Conservation (phyloP, 2,113 vertebrate genomes). For the Heptranchias perlo region DNA sequence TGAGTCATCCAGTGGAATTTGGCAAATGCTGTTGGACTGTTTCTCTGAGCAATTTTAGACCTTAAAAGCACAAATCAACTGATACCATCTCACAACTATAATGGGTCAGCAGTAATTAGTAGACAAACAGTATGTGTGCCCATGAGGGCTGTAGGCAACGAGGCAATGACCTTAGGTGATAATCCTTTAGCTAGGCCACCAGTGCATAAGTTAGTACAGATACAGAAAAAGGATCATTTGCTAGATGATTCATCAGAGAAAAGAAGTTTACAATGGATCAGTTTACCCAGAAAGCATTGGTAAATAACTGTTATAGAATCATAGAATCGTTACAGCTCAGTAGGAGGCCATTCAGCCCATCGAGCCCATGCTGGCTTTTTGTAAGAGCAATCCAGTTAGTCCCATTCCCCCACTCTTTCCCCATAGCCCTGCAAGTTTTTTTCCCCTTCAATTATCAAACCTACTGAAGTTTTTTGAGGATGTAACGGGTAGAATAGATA, state of each 20-base stretch:
- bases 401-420: too few relatives aligned
- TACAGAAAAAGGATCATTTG: neutral
- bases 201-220: neutral
- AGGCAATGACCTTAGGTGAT: neutral
- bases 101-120: neutral
- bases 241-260: neutral
- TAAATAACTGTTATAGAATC: too few relatives aligned
- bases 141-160: neutral
- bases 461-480: too few relatives aligned
- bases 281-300: neutral
- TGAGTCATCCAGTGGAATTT: neutral
- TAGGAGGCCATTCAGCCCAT: too few relatives aligned
- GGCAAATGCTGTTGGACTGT: neutral
- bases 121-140: neutral
- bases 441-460: too few relatives aligned
- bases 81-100: neutral
- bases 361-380: too few relatives aligned
- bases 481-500: too few relatives aligned
- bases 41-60: neutral
- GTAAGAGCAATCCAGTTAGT: too few relatives aligned
- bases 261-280: neutral
- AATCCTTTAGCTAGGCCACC: neutral
- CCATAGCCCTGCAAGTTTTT: too few relatives aligned
- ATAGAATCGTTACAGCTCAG: too few relatives aligned
- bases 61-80: neutral